phyloP scores from a whole-genome alignment of 2,113 vertebrate genomes.

The Aldabrachelys gigantea region DNA sequence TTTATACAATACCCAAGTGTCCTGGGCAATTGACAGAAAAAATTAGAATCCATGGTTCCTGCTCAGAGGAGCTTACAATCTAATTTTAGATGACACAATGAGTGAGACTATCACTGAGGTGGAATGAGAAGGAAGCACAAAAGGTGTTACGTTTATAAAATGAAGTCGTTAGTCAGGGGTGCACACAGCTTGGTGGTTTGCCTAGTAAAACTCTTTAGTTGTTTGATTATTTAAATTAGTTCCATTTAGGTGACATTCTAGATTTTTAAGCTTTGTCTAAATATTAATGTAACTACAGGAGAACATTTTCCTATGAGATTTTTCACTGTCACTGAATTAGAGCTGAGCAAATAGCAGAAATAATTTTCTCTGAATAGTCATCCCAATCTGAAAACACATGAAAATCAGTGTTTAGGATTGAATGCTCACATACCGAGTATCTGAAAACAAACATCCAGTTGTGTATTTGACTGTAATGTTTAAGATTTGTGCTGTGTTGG shows the following conservation, averaged over 20 bases:
- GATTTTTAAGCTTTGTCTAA: background rate
- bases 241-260: fast-evolving
- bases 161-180: background rate
- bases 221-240: background rate
- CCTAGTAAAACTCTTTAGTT: background rate
- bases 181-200: background rate
- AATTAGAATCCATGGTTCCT: background rate
- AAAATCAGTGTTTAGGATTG: background rate
- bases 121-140: background rate
- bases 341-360: background rate
- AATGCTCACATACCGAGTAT: background rate
- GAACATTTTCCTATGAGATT: background rate
- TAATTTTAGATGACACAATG: background rate
- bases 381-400: background rate
- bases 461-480: background rate
- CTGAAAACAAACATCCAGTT: background rate
- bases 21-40: background rate
- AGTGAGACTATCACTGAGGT: background rate
- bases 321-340: background rate
- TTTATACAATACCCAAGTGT: background rate
- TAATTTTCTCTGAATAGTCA: background rate
- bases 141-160: background rate
- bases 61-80: fast-evolving
- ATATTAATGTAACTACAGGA: background rate
- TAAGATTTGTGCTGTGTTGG: background rate